phyloP scores from a whole-genome alignment of 2,113 vertebrate species.

The Campylomormyrus numenius region DNA sequence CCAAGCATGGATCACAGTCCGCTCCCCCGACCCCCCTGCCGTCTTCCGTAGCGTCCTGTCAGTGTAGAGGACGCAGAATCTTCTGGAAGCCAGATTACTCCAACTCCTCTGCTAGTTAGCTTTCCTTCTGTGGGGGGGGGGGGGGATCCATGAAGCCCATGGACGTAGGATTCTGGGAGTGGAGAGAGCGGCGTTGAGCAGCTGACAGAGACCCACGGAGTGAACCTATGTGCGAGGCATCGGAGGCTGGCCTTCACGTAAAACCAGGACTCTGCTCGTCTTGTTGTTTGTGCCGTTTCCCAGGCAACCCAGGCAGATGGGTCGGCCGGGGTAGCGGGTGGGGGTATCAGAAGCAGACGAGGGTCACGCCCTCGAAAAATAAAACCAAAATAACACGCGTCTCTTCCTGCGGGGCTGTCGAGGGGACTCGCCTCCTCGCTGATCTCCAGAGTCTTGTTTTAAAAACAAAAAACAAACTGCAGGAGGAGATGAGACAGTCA shows the following conservation, averaged over 20 bases:
- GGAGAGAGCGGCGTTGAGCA: too few species aligned
- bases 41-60: background rate
- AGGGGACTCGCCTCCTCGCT: background rate
- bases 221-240: background rate
- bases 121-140: background rate
- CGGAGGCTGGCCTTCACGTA: background rate
- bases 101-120: background rate
- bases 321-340: background rate
- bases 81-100: conserved; percentile 10
- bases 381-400: background rate
- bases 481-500: background rate
- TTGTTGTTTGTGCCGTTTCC: background rate
- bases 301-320: background rate
- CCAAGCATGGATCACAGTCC: background rate
- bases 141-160: too few species aligned
- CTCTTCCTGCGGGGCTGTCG: background rate
- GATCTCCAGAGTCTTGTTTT: background rate
- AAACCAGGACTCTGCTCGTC: background rate
- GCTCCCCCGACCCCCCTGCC: background rate
- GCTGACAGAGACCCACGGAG: too few species aligned
- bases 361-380: background rate
- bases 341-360: background rate
- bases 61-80: background rate
- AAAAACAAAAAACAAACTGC: background rate
- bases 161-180: too few species aligned